Percentiles rank a stretch among this genome's conserved stretches.
Evolutionary conservation across 2,113 vertebrate genomes (phyloP).

Genomic region (Phyllostomus discolor): DNA sequence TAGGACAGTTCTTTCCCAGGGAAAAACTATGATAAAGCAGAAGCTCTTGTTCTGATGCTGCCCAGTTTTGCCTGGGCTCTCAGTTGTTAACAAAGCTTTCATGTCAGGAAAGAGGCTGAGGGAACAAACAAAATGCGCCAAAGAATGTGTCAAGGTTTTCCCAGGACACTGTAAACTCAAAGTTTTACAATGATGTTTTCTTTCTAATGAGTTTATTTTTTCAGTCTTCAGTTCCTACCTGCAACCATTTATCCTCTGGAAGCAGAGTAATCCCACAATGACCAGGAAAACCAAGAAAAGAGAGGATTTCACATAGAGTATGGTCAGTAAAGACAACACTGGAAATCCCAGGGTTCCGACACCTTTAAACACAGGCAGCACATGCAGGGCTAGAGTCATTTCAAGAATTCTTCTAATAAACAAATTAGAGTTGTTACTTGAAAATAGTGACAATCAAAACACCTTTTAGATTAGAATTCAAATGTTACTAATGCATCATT

Average conservation of each 20-base stretch:
- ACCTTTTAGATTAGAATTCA: neutral
- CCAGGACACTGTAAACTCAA: neutral
- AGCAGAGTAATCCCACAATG: conserved; percentile 29
- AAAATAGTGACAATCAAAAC: neutral
- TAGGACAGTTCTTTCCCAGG: neutral
- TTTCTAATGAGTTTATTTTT: neutral
- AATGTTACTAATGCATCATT: neutral
- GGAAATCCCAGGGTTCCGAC: neutral
- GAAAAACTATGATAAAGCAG: neutral
- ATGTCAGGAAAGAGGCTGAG: neutral
- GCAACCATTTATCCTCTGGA: neutral
- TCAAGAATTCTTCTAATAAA: neutral
- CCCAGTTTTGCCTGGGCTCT: neutral
- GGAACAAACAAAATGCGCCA: fast-evolving
- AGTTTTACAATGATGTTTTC: neutral
- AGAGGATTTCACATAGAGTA: neutral
- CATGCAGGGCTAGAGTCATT: neutral
- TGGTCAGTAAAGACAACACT: neutral
- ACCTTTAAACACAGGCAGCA: conserved; percentile 23
- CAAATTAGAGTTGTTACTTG: neutral
- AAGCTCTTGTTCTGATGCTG: neutral
- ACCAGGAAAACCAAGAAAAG: conserved; percentile 56
- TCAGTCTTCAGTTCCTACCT: conserved; percentile 68
- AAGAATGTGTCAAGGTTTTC: neutral
- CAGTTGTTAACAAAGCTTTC: neutral